Conservation (phyloP, 2,797 vertebrate genomes). For the Gymnodraco acuticeps region DNA sequence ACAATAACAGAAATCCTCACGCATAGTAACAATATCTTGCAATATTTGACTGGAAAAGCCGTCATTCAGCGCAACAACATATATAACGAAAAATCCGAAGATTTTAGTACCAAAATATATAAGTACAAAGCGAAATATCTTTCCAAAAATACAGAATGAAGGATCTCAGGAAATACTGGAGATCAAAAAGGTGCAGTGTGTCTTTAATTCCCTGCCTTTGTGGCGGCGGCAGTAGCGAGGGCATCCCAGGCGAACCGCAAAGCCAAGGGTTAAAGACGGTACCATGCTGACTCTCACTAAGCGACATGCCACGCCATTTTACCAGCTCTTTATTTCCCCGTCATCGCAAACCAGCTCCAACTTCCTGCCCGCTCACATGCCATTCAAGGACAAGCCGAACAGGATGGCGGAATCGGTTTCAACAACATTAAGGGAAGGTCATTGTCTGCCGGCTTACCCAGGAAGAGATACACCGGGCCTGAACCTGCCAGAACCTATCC, state of each 20-base stretch:
- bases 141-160: conserved; percentile 33
- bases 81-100: conserved; percentile 48
- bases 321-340: conserved; percentile 72
- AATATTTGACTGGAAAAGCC: conserved; percentile 1
- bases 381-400: conserved; percentile 68
- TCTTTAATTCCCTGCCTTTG: conserved; percentile 73
- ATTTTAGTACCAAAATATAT: conserved; percentile 42
- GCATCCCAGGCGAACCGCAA: conserved; percentile 71
- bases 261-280: conserved; percentile 80
- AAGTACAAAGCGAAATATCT: conserved; percentile 35
- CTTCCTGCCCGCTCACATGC: conserved; percentile 75
- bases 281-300: conserved; percentile 69
- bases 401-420: conserved; percentile 67
- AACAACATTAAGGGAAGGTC: conserved; percentile 86
- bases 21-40: conserved; percentile 1
- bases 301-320: conserved; percentile 82
- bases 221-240: conserved; percentile 48
- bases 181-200: conserved; percentile 63
- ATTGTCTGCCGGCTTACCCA: conserved; percentile 86
- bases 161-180: conserved; percentile 21
- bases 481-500: conserved; percentile 89
- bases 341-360: conserved; percentile 69
- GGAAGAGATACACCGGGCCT: conserved; percentile 82
- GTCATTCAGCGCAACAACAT: not conserved
- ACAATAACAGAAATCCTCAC: not conserved